These are phyloP conservation scores for Lophotriccus pileatus DNA, from an alignment of 2,797 vertebrate genomes.

Conservation along the genomic window DNA sequence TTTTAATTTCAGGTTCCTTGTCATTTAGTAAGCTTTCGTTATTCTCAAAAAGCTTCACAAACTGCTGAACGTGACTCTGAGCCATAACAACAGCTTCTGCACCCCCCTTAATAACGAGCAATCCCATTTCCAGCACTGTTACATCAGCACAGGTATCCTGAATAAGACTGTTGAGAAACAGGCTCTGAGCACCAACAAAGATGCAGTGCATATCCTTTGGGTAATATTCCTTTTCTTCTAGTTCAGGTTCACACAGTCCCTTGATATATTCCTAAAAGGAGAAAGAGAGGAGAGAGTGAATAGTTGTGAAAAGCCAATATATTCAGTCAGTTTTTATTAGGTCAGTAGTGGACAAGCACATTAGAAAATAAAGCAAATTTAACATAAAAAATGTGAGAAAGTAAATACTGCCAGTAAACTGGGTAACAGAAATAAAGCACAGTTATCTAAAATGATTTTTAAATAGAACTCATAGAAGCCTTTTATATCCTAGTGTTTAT, in stretches of 20 bases:
- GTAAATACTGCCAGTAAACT: background rate
- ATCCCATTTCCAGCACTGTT: slow-evolving; percentile 84
- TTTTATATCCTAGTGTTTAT: background rate
- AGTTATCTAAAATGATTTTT: background rate
- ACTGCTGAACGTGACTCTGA: slow-evolving; percentile 91
- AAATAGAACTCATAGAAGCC: background rate
- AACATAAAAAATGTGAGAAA: background rate
- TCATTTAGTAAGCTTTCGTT: slow-evolving; percentile 83
- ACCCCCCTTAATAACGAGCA: slow-evolving; percentile 83
- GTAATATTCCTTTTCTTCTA: slow-evolving; percentile 88
- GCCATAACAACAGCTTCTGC: slow-evolving; percentile 95
- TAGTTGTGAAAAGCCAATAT: background rate
- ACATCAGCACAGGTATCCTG: slow-evolving; percentile 93
- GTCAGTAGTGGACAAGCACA: background rate
- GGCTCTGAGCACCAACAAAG: slow-evolving; percentile 87
- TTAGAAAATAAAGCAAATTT: background rate
- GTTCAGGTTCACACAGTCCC: slow-evolving; percentile 93
- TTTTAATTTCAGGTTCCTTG: slow-evolving; percentile 87
- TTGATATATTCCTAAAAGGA: slow-evolving; percentile 89
- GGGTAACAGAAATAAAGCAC: background rate
- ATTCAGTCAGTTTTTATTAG: background rate
- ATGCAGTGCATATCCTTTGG: slow-evolving; percentile 98
- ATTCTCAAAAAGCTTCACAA: slow-evolving; percentile 89
- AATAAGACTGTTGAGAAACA: slow-evolving; percentile 90
- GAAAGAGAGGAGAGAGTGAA: background rate